Evolutionary conservation across 1,140 invertebrate genomes (phyloP).

Genomic region (Heterodera schachtii): DNA sequence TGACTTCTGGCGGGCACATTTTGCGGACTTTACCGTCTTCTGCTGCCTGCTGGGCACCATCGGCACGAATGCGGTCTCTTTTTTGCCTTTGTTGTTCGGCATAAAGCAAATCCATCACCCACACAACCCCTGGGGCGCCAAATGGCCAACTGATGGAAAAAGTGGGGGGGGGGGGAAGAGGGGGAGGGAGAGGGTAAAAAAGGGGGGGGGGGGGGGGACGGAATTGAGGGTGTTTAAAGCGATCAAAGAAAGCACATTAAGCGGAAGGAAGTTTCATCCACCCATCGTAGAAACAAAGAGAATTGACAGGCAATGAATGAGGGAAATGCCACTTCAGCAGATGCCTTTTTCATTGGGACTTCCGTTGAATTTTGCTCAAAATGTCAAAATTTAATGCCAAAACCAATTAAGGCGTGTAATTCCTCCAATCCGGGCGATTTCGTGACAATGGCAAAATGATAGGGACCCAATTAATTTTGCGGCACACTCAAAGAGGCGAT

Average conservation of each 20-base stretch:
- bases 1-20: not conserved
- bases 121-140: not conserved
- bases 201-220: too few relatives aligned
- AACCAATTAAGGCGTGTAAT: too few relatives aligned
- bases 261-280: not conserved
- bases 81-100: not conserved
- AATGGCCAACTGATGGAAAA: not conserved
- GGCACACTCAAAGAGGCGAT: not conserved
- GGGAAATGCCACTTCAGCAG: not conserved
- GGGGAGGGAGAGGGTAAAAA: too few relatives aligned
- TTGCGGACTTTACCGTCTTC: not conserved
- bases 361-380: too few relatives aligned
- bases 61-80: not conserved
- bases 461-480: constrained; percentile 3
- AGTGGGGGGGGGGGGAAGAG: too few relatives aligned
- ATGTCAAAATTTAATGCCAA: too few relatives aligned
- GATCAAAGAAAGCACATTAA: not conserved
- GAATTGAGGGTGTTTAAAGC: not conserved
- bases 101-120: not conserved
- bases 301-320: not conserved
- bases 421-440: not conserved
- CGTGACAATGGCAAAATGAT: constrained; percentile 1
- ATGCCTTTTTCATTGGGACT: too few relatives aligned
- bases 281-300: not conserved
- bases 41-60: not conserved